These are phyloP conservation scores for Criorhina ranunculi DNA, from an alignment of 2,888 invertebrate species.

Conservation along the genomic window DNA sequence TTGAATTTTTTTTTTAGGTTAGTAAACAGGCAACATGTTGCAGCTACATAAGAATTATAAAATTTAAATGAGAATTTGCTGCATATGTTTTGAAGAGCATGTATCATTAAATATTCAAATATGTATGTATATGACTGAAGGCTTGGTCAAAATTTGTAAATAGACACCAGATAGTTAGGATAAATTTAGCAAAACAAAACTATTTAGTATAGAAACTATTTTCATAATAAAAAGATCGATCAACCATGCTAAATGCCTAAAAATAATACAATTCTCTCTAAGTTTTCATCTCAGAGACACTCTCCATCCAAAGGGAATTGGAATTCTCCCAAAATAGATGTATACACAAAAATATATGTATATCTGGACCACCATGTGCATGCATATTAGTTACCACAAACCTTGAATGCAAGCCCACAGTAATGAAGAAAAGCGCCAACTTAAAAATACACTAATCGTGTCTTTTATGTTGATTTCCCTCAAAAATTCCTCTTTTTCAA, in stretches of 20 bases:
- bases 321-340: slow-evolving; percentile 44
- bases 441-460: slow-evolving; percentile 41
- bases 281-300: neutral
- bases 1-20: too few species aligned
- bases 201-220: too few species aligned
- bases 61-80: too few species aligned
- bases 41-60: too few species aligned
- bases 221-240: too few species aligned
- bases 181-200: too few species aligned
- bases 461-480: neutral
- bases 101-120: too few species aligned
- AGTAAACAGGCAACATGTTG: too few species aligned
- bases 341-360: neutral
- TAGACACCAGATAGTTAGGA: too few species aligned
- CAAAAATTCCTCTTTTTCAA: slow-evolving; percentile 34
- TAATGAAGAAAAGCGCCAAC: slow-evolving; percentile 45
- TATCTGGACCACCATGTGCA: neutral
- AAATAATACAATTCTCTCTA: slow-evolving; percentile 4
- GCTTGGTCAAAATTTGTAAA: too few species aligned
- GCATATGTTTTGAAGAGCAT: too few species aligned
- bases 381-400: slow-evolving; percentile 49
- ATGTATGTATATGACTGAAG: too few species aligned
- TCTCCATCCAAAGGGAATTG: slow-evolving; percentile 2
- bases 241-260: neutral
- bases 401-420: slow-evolving; percentile 60